Evolutionary conservation across 2,113 vertebrate species (phyloP).

Genomic region (Microcebus murinus): DNA sequence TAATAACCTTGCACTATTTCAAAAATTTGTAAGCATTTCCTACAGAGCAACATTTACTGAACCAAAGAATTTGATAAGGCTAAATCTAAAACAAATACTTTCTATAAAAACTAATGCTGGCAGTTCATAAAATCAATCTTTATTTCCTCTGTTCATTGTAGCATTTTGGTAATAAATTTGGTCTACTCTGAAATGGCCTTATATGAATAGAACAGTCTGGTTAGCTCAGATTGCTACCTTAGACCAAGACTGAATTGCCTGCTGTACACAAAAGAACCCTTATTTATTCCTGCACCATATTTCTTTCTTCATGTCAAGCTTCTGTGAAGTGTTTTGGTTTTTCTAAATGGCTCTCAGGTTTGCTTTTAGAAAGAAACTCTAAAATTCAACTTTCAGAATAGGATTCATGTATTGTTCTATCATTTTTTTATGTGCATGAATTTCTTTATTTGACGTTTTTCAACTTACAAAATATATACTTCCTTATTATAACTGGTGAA

Average conservation of each 20-base stretch:
- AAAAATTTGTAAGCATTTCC: neutral
- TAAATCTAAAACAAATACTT: conserved; percentile 21
- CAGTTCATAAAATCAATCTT: neutral
- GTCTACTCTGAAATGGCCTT: neutral
- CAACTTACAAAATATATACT: neutral
- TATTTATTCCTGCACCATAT: neutral
- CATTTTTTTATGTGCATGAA: neutral
- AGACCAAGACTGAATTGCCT: neutral
- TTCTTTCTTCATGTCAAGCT: neutral
- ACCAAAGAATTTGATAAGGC: neutral
- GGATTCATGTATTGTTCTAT: neutral
- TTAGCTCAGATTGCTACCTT: neutral
- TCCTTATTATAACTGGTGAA: conserved; percentile 3
- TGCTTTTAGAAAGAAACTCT: neutral
- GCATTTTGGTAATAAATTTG: neutral
- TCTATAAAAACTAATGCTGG: neutral
- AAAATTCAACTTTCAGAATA: conserved; percentile 34
- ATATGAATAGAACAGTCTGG: neutral
- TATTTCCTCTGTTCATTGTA: neutral
- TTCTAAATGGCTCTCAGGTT: neutral
- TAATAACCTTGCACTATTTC: neutral
- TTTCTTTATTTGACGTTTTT: conserved; percentile 11
- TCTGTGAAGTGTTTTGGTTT: neutral
- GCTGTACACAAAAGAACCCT: neutral
- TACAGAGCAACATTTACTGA: neutral